Evolutionary conservation across 1,140 invertebrate genomes (phyloP).

Genomic region (Battus philenor): DNA sequence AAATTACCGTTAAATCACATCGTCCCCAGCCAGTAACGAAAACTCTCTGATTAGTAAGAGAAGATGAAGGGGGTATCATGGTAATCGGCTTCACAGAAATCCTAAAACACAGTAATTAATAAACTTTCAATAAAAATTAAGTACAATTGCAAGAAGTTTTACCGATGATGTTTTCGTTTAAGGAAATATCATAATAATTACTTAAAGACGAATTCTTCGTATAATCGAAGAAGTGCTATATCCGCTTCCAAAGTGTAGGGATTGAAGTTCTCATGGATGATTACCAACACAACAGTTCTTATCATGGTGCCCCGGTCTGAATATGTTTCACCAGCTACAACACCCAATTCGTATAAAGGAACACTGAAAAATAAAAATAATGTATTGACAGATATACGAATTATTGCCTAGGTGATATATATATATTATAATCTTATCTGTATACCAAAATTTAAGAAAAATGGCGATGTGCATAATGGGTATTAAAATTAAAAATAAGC

Average conservation of each 20-base stretch:
- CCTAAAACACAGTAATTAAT: slow-evolving; percentile 33
- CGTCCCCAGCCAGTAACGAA: slow-evolving; percentile 62
- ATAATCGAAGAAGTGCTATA: slow-evolving; percentile 38
- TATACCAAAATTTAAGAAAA: no score
- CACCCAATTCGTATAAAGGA: slow-evolving; percentile 35
- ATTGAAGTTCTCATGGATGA: slow-evolving; percentile 45
- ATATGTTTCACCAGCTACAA: slow-evolving; percentile 54
- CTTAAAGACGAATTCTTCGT: slow-evolving; percentile 36
- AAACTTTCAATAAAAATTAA: neutral
- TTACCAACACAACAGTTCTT: slow-evolving; percentile 34
- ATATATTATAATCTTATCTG: no score
- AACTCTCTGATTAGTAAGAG: slow-evolving; percentile 23
- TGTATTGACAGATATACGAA: no score
- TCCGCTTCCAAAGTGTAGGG: slow-evolving; percentile 35
- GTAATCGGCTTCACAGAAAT: slow-evolving; percentile 35
- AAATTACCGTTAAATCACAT: slow-evolving; percentile 48
- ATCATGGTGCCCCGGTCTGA: slow-evolving; percentile 42
- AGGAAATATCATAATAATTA: no score
- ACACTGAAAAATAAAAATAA: slow-evolving; percentile 31
- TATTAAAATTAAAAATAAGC: no score
- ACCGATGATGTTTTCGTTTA: no score
- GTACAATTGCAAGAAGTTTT: no score
- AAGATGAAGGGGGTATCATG: slow-evolving; percentile 18
- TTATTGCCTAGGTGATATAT: no score
- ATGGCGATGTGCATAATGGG: no score